Conservation (phyloP, 2,888 invertebrate species). For the Oxystoma pomonae region DNA sequence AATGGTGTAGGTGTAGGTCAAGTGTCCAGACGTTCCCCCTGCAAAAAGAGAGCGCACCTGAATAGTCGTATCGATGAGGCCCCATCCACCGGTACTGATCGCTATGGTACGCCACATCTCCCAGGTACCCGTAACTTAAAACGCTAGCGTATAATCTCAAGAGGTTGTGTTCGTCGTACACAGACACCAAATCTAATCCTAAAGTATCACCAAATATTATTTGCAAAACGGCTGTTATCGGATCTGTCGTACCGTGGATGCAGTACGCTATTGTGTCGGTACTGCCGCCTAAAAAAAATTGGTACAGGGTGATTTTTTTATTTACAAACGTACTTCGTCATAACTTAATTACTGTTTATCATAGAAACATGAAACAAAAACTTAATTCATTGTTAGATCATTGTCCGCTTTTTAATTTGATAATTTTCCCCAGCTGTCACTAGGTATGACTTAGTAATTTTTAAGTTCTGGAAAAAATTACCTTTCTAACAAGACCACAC, state of each 20-base stretch:
- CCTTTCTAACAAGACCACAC: no score
- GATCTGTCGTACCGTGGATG: conserved; percentile 74
- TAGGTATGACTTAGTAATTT: no score
- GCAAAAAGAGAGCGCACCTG: conserved; percentile 53
- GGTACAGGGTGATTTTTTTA: no score
- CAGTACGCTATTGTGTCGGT: conserved; percentile 78
- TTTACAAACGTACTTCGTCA: no score
- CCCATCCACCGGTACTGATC: conserved; percentile 84
- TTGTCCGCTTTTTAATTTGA: no score
- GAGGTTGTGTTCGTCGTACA: conserved; percentile 57
- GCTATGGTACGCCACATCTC: conserved; percentile 75
- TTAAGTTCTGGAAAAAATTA: no score
- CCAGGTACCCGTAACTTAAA: conserved; percentile 81
- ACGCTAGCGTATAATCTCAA: conserved; percentile 70
- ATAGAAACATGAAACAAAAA: no score
- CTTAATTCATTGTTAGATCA: no score
- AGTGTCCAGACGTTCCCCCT: no score
- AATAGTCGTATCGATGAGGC: conserved; percentile 74
- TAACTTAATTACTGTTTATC: no score
- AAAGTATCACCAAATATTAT: conserved; percentile 72
- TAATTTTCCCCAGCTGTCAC: no score
- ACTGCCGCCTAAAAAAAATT: conserved; percentile 55
- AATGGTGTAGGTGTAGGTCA: no score
- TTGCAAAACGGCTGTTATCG: conserved; percentile 75
- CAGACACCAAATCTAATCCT: conserved; percentile 72